Evolutionary conservation across 2,797 vertebrate species (phyloP).

Genomic region (Epinephelus coioides): DNA sequence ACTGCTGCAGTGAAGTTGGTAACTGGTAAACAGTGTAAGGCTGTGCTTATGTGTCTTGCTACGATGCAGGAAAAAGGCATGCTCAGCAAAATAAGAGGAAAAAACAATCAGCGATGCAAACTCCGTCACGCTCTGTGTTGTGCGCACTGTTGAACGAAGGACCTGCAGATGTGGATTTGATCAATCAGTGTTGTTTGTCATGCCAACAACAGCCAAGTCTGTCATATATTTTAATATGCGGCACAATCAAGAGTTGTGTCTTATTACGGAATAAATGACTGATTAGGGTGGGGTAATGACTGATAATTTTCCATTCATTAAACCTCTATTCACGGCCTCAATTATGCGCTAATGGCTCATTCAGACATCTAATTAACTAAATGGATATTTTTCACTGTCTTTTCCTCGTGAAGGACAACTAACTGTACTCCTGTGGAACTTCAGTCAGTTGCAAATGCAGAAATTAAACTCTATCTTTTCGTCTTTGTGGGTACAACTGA

Average conservation of each 20-base stretch:
- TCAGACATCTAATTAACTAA: constrained; percentile 66
- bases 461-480: not conserved
- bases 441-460: not conserved
- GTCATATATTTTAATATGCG: constrained; percentile 23
- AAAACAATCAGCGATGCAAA: not conserved
- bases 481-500: not conserved
- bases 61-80: not conserved
- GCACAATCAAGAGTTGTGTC: constrained; percentile 49
- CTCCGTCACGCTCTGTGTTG: not conserved
- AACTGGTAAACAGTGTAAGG: constrained; percentile 28
- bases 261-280: constrained; percentile 64
- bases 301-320: constrained; percentile 80
- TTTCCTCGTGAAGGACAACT: constrained; percentile 48
- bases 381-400: constrained; percentile 57
- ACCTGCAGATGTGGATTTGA: constrained; percentile 33
- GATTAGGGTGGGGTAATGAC: constrained; percentile 66
- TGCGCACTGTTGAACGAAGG: not conserved
- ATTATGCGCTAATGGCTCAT: constrained; percentile 71
- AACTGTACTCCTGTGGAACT: constrained; percentile 26
- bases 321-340: constrained; percentile 66
- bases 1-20: constrained; percentile 15
- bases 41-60: not conserved
- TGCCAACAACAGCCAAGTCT: constrained; percentile 41
- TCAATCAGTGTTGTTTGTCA: constrained; percentile 45
- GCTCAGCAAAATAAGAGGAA: not conserved